phyloP scores from a whole-genome alignment of 2,113 vertebrate genomes.

The Copsychus sechellarum region DNA sequence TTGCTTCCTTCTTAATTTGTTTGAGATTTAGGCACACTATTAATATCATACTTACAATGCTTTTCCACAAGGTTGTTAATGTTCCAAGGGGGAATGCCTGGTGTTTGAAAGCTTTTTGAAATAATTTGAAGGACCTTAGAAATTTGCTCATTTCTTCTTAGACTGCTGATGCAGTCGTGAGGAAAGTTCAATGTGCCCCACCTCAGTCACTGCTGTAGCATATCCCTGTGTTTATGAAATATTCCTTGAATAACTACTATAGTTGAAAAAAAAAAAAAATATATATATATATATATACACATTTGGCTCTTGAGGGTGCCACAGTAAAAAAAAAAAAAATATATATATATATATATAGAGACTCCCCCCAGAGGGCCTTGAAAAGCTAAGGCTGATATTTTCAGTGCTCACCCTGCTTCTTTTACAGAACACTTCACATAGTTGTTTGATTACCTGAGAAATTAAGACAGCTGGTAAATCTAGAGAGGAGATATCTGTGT shows the following conservation, averaged over 20 bases:
- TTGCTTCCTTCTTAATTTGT: not conserved
- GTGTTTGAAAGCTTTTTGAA: conserved; percentile 12
- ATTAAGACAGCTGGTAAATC: not conserved
- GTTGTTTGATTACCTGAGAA: conserved; percentile 4
- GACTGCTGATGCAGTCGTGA: not conserved
- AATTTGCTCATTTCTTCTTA: not conserved
- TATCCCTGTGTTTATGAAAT: not conserved
- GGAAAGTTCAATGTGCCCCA: not conserved
- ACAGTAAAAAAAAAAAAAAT: too few relatives aligned
- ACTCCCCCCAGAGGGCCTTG: not conserved
- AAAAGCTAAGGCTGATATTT: not conserved
- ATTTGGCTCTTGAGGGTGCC: not conserved
- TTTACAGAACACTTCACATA: not conserved
- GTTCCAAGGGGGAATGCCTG: not conserved
- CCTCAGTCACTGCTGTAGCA: not conserved
- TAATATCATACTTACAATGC: not conserved
- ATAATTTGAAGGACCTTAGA: not conserved
- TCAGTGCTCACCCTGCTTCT: not conserved
- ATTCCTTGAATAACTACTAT: not conserved
- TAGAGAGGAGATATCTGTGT: not conserved
- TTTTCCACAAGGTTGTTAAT: conserved; percentile 21
- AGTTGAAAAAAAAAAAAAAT: not conserved
- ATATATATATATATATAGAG: too few relatives aligned
- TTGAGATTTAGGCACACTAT: not conserved
- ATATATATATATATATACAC: too few relatives aligned